phyloP scores from a whole-genome alignment of 2,888 invertebrate species.

The Aphidoletes aphidimyza region DNA sequence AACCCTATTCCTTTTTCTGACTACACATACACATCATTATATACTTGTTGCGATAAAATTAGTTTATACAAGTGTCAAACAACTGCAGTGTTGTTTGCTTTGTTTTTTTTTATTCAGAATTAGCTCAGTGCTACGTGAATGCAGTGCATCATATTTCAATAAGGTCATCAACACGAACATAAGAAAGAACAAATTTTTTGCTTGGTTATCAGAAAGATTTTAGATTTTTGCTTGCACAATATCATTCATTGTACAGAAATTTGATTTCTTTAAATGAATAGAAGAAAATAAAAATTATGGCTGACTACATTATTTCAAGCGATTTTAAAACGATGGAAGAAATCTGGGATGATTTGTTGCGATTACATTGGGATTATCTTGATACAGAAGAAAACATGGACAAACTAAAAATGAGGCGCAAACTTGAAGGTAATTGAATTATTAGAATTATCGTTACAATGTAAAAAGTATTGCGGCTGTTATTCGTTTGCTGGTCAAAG shows the following conservation, averaged over 20 bases:
- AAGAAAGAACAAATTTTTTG: not conserved
- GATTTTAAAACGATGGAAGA: conserved; percentile 64
- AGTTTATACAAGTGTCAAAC: not conserved
- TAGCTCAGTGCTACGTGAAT: not conserved
- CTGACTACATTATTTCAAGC: conserved; percentile 1
- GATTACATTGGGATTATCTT: conserved; percentile 81
- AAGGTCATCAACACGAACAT: not conserved
- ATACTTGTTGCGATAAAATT: too few relatives aligned
- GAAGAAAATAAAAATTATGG: too few relatives aligned
- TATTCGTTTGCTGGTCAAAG: too few relatives aligned
- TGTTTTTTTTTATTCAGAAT: not conserved
- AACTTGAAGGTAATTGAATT: conserved; percentile 83
- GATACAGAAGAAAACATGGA: conserved; percentile 83
- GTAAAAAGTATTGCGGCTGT: too few relatives aligned
- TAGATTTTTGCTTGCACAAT: too few relatives aligned
- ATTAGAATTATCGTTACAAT: conserved; percentile 16
- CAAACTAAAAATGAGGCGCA: conserved; percentile 79
- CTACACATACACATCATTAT: too few relatives aligned
- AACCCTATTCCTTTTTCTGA: too few relatives aligned
- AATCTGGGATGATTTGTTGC: conserved; percentile 79
- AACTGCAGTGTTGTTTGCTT: conserved; percentile 2
- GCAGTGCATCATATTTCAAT: not conserved
- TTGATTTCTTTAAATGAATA: not conserved
- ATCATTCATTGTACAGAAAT: too few relatives aligned
- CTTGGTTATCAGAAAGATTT: too few relatives aligned